A percentile compares a stretch with the other conserved stretches of the same genome.
These are phyloP conservation scores for Musca domestica DNA, from an alignment of 1,140 invertebrate genomes.

Conservation along the genomic window DNA sequence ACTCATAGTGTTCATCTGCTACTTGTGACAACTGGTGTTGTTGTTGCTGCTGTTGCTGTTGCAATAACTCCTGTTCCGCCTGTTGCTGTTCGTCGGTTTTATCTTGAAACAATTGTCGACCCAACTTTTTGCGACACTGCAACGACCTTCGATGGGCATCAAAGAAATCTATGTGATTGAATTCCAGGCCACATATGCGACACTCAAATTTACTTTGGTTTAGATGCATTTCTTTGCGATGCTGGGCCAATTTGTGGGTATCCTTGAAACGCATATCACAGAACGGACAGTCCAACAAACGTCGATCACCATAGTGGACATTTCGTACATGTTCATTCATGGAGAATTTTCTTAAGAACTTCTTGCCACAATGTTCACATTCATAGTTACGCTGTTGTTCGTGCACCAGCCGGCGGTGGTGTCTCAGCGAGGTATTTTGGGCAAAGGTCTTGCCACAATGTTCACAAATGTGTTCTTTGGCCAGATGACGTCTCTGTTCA, in stretches of 20 bases:
- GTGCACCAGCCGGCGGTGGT: constrained; percentile 42
- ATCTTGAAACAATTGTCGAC: constrained; percentile 7
- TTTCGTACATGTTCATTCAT: constrained; percentile 47
- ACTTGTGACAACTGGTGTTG: not conserved
- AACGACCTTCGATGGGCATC: constrained; percentile 48
- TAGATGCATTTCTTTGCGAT: constrained; percentile 49
- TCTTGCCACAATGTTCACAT: constrained; percentile 41
- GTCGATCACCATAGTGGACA: constrained; percentile 45
- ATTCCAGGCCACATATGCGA: constrained; percentile 42
- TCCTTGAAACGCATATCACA: constrained; percentile 47
- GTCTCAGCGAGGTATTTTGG: constrained; percentile 43
- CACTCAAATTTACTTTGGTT: constrained; percentile 43
- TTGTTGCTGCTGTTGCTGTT: not conserved
- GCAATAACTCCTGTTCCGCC: not conserved
- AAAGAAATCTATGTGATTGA: constrained; percentile 46
- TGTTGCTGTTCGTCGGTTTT: constrained; percentile 1
- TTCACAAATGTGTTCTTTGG: constrained; percentile 47
- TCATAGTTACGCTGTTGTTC: constrained; percentile 43
- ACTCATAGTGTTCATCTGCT: not conserved
- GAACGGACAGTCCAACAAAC: constrained; percentile 45
- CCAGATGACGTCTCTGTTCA: constrained; percentile 40
- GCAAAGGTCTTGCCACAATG: constrained; percentile 47
- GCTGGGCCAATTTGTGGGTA: constrained; percentile 46
- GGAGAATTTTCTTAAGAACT: constrained; percentile 46
- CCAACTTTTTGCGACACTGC: constrained; percentile 31